Percentiles rank a stretch among this genome's conserved stretches.
Evolutionary conservation across 2,888 invertebrate genomes (phyloP).

Genomic region (Neoitamus cyanurus): DNA sequence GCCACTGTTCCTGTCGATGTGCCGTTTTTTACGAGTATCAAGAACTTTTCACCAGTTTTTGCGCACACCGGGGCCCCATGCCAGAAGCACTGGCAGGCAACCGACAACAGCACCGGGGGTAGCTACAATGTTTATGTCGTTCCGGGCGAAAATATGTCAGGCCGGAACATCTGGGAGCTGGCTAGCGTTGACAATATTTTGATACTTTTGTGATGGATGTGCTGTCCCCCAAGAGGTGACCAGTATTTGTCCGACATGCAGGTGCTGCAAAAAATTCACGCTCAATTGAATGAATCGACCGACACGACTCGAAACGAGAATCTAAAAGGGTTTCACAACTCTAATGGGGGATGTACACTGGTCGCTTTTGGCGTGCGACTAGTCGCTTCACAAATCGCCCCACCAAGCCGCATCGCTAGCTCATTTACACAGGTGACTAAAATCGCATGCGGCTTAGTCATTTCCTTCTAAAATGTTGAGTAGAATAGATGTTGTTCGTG

Average conservation of each 20-base stretch:
- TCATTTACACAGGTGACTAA: too few species aligned
- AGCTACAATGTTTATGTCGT: background rate
- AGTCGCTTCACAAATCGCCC: too few species aligned
- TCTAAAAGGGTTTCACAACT: background rate
- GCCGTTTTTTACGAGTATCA: background rate
- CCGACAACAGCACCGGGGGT: background rate
- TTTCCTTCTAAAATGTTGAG: too few species aligned
- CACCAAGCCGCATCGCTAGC: too few species aligned
- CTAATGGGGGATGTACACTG: too few species aligned
- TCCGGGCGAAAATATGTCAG: conserved; percentile 2
- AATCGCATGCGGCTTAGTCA: too few species aligned
- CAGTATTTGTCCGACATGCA: conserved; percentile 9
- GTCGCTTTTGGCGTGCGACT: too few species aligned
- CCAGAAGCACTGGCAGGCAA: background rate
- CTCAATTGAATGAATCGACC: background rate
- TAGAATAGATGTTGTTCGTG: too few species aligned
- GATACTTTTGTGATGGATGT: conserved; percentile 53
- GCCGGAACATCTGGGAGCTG: conserved; percentile 20
- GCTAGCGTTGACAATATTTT: conserved; percentile 50
- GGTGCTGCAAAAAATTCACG: conserved; percentile 6
- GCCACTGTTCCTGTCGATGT: background rate
- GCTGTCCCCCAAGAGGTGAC: conserved; percentile 29
- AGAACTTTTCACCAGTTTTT: conserved; percentile 17
- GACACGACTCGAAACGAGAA: background rate
- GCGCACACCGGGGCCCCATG: background rate